Evolutionary conservation across 2,113 vertebrate species (phyloP).

Genomic region (Boleophthalmus pectinirostris): DNA sequence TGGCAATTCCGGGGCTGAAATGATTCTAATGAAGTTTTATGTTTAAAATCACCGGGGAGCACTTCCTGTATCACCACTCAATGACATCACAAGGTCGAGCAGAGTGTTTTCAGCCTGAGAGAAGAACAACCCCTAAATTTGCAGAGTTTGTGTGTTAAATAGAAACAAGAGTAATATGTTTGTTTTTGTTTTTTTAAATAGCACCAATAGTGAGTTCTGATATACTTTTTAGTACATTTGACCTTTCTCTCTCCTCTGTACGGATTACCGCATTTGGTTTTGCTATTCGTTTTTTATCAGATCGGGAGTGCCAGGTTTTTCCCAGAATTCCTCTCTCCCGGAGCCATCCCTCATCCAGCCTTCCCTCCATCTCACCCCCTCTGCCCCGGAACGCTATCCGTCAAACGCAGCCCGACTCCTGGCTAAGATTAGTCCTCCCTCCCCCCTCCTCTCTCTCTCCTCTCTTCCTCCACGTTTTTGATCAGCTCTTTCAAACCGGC

Average conservation of each 20-base stretch:
- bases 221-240: not conserved
- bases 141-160: too few species aligned
- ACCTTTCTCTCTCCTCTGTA: not conserved
- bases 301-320: slow-evolving; percentile 42
- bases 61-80: too few species aligned
- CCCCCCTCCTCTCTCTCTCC: too few species aligned
- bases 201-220: too few species aligned
- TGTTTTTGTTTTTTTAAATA: too few species aligned
- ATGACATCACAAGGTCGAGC: too few species aligned
- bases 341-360: slow-evolving; percentile 32
- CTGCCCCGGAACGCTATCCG: slow-evolving; percentile 53
- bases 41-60: too few species aligned
- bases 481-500: slow-evolving; percentile 45
- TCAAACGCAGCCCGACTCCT: slow-evolving; percentile 53
- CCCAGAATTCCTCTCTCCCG: slow-evolving; percentile 17
- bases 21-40: too few species aligned
- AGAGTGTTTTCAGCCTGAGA: too few species aligned
- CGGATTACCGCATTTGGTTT: slow-evolving; percentile 21
- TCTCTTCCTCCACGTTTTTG: slow-evolving; percentile 37
- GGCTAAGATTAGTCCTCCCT: slow-evolving; percentile 66
- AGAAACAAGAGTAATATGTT: too few species aligned
- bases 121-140: too few species aligned
- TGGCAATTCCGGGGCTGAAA: too few species aligned
- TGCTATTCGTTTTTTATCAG: slow-evolving; percentile 46
- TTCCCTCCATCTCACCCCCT: slow-evolving; percentile 33